A percentile compares a stretch with the other conserved stretches of the same genome.
Evolutionary conservation across 2,797 vertebrate species (phyloP).

Genomic region (Potorous gilbertii): DNA sequence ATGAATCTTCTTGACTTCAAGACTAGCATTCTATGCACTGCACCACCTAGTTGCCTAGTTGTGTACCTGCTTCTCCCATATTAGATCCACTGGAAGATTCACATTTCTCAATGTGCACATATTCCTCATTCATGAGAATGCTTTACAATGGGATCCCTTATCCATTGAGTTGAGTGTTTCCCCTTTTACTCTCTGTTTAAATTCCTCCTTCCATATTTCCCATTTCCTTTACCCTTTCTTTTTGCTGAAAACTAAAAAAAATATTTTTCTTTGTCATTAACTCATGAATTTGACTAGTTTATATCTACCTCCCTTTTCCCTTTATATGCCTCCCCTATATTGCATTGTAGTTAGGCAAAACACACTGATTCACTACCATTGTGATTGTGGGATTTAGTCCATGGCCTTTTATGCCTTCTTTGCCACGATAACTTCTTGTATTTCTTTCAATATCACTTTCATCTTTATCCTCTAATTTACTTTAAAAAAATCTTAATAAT

Average conservation of each 20-base stretch:
- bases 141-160: background rate
- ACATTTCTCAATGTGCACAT: background rate
- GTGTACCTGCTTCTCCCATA: background rate
- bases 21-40: background rate
- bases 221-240: background rate
- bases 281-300: background rate
- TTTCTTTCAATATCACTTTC: background rate
- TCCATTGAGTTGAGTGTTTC: background rate
- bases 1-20: background rate
- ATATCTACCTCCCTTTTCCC: background rate
- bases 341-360: background rate
- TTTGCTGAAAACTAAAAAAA: background rate
- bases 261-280: background rate
- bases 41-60: background rate
- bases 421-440: background rate
- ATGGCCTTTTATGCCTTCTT: background rate
- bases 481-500: background rate
- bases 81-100: background rate
- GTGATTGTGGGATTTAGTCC: background rate
- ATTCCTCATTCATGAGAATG: background rate
- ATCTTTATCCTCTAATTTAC: background rate
- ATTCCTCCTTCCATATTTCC: background rate
- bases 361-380: background rate
- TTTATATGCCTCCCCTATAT: background rate
- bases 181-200: background rate